Evolutionary conservation across 1,140 invertebrate genomes (phyloP), one percentile per base, ranked within the genome.

Genomic region (Drosophila pachea): DNA sequence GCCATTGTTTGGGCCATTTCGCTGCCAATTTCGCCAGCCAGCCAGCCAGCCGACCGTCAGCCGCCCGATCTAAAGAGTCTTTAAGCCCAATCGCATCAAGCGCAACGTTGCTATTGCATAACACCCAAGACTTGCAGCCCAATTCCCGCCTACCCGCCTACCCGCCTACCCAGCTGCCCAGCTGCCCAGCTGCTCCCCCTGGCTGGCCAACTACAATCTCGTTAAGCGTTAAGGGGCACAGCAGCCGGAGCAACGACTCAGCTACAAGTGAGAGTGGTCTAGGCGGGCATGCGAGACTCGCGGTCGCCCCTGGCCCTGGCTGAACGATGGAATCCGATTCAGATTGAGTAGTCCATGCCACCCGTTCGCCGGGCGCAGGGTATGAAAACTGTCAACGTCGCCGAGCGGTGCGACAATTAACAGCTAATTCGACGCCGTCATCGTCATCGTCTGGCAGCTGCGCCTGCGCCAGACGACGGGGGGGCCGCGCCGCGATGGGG

Each of bases 171-270:
- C n/a, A 40, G 62, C 73, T 32, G 29, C 32, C 29, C 9, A n/a
- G 47, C 29, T 49, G 32, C 47, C n/a, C n/a, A n/a, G n/a, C 22
- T 22, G 22, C 22, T 22, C 22, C 22, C 22, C 22, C 22, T 22
- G 22, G 22, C 22, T 22, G 22, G 22, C 22, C 3, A 22, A 3
- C 22, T 3, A 22, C 47, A 81, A 81, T 81, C 77, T 81, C 68
- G 74, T 81, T 81, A 81, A 81, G 69, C 77, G 77, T 81, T 81
- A 81, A 81, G 35, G 50, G 64, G 75, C 45, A 49, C 61, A 47
- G 22, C 33, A 60, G 68, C 33, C 58, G 63, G 40, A 12, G 40
- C 5, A 3, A 43, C 40, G 40, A 43, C 40, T 43, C 40, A 2
- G 14, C 6, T 5, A 7, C 40, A 43, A 43, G 40, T 14, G 12